Evolutionary conservation across 2,113 vertebrate genomes (phyloP), one percentile per base, ranked within the genome.

Genomic region (Halichoeres trimaculatus): DNA sequence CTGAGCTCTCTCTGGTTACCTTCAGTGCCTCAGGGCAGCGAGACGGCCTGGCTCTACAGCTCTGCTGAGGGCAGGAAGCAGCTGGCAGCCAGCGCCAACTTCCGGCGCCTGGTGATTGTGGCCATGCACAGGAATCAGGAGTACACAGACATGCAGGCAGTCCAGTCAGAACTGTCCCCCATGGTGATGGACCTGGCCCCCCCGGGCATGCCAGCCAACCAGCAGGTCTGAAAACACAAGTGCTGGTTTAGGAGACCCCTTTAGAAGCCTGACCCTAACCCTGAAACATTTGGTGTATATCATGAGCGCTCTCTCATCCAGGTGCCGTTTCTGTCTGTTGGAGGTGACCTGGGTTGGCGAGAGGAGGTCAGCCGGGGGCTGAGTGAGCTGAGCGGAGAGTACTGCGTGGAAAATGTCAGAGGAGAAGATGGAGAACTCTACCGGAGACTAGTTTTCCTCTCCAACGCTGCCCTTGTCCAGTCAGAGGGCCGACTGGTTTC

Each of bases 161-260:
- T 99, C 84, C 98, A 99, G 89, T 91, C 94, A 0, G 97, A 99
- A 84, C 93, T 99, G 5, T 98, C 97, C 0, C 92, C 93, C n/a
- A 94, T 97, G 88, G 96, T 99, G 83, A 96, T 99, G 96, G 97
- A 99, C 70, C 90, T 99, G 66, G 96, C 96, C 59, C 98, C 97
- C 0, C 94, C 90, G 0, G 94, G 95, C 62, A 95, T 99, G 91
- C 93, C 96, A 11, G 57, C 92, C 82, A 94, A 93, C 75, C 96
- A 98, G 70, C 96, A 98, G 97, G 98, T 99, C 93, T 88, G 30
- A 4, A 3, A 5, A 35, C 24, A 22, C 9, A 48, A 22, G 10
- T 24, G 13, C 43, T 40, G 2, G 4, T 55, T 45, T 56, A 56
- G 6, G 5, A 22, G 7, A 20, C n/a, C 0, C 6, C 61, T n/a